phyloP scores from a whole-genome alignment of 2,113 vertebrate genomes.

The Thalassarche chlororhynchos region DNA sequence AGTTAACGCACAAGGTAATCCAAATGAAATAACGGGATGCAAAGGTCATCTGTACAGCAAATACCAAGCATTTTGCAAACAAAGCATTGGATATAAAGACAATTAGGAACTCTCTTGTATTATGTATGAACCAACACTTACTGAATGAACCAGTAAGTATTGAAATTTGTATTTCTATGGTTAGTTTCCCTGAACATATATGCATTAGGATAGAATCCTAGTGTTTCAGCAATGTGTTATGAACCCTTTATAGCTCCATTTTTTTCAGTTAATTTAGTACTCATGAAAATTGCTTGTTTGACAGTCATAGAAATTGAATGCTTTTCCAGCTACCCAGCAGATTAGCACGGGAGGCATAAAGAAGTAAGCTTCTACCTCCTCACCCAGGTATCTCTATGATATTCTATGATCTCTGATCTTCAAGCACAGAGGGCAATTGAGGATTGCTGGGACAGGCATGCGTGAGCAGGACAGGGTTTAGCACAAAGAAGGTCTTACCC shows the following conservation, averaged over 20 bases:
- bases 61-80: slow-evolving; percentile 43
- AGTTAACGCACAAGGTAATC: slow-evolving; percentile 20
- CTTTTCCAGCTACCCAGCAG: background rate
- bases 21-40: slow-evolving; percentile 25
- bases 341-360: background rate
- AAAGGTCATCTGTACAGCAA: slow-evolving; percentile 48
- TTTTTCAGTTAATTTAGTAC: background rate
- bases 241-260: background rate
- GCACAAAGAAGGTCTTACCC: background rate
- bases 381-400: background rate
- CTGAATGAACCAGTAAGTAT: background rate
- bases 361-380: background rate
- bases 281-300: background rate
- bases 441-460: rapidly evolving
- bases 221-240: background rate
- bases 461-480: background rate
- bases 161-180: slow-evolving; percentile 23
- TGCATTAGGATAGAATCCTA: background rate
- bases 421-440: rapidly evolving
- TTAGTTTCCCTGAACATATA: background rate
- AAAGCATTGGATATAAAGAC: background rate
- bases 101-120: slow-evolving; percentile 19
- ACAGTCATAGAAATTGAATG: background rate
- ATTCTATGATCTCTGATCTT: background rate
- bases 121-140: slow-evolving; percentile 15